A percentile compares a stretch with the other conserved stretches of the same genome.
Conservation (phyloP, 35 echinoderm and acorn worm genomes). For the Hemicentrotus pulcherrimus region DNA sequence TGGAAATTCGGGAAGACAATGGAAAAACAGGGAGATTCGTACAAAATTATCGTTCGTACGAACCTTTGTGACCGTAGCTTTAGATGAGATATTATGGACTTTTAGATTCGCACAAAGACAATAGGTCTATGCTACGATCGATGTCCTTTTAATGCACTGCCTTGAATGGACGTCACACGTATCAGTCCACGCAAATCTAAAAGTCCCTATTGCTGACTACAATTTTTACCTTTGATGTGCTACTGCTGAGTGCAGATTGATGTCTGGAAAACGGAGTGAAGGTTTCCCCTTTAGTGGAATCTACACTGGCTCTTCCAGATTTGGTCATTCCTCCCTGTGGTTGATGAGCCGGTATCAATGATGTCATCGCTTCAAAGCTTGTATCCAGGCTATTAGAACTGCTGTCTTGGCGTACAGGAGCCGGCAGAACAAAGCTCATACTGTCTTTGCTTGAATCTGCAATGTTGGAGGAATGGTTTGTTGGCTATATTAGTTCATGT, state of each 20-base stretch:
- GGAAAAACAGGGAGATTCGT: too few species aligned
- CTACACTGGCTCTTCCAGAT: conserved; percentile 46
- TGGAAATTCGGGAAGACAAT: too few species aligned
- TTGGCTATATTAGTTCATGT: too few species aligned
- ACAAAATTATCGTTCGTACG: too few species aligned
- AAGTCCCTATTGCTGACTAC: too few species aligned
- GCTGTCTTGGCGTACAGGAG: conserved; percentile 42
- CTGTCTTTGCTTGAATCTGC: conserved; percentile 56
- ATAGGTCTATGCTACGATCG: too few species aligned
- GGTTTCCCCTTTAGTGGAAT: conserved; percentile 50
- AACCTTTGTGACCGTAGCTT: too few species aligned
- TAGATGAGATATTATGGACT: too few species aligned
- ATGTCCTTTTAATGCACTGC: too few species aligned
- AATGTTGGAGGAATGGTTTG: neutral
- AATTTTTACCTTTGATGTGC: neutral
- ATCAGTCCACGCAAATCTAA: too few species aligned
- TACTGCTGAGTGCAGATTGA: conserved; percentile 34
- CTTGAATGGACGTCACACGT: too few species aligned
- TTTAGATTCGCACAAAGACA: too few species aligned
- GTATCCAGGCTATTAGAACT: conserved; percentile 78
- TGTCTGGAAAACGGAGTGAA: conserved; percentile 82
- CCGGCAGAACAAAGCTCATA: conserved; percentile 29
- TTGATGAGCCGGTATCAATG: conserved; percentile 76
- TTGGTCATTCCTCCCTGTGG: conserved; percentile 66
- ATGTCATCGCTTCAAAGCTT: conserved; percentile 73